Evolutionary conservation across 64 coral and sea anemone species (phyloP).

Genomic region (Acropora yongei): DNA sequence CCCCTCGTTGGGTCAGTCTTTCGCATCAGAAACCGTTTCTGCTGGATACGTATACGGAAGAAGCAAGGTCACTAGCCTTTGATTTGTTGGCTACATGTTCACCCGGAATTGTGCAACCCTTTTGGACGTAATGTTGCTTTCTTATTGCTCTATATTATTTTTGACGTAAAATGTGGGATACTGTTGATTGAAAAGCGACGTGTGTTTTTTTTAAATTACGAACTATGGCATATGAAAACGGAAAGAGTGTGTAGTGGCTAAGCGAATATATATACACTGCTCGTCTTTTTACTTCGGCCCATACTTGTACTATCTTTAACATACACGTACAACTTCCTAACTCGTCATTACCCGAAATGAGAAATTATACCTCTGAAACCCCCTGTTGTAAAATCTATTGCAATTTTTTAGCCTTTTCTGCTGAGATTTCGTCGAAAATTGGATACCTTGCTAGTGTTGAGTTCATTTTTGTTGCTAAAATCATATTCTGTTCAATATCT

Average conservation of each 20-base stretch:
- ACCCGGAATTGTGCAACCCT: constrained; percentile 5
- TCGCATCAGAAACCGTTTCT: not conserved
- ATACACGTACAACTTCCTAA: no score
- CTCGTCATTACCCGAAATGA: no score
- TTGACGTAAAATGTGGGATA: not conserved
- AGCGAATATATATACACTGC: constrained; percentile 3
- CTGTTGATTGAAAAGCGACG: not conserved
- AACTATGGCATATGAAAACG: not conserved
- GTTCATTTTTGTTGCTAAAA: constrained; percentile 7
- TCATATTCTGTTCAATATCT: not conserved
- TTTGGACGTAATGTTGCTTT: not conserved
- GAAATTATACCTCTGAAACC: no score
- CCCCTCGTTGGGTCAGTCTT: not conserved
- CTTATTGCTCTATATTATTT: not conserved
- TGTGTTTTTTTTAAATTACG: not conserved
- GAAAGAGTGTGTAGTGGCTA: not conserved
- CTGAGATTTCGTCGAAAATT: not conserved
- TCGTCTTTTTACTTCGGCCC: not conserved
- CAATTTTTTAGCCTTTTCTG: not conserved
- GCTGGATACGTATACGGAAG: not conserved
- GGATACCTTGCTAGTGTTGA: not conserved
- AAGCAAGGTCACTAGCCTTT: not conserved
- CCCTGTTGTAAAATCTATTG: not conserved
- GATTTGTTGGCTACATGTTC: not conserved
- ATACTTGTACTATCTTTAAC: not conserved